These are phyloP conservation scores for Glyphotaelius pellucidus DNA, from an alignment of 2,888 invertebrate species.

Conservation along the genomic window DNA sequence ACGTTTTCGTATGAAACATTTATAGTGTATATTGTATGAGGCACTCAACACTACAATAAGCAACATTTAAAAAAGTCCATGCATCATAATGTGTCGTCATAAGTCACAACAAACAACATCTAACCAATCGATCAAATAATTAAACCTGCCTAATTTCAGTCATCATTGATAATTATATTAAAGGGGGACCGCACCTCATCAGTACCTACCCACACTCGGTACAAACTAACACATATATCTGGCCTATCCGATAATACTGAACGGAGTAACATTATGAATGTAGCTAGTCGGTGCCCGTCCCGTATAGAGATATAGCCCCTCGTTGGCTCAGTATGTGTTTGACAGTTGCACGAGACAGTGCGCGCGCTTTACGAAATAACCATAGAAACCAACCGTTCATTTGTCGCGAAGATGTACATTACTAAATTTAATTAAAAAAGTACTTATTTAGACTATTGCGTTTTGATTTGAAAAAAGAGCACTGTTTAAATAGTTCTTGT, in stretches of 20 bases:
- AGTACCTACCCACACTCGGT: neutral
- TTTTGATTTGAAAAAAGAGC: neutral
- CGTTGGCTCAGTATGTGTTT: slow-evolving; percentile 20
- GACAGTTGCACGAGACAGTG: slow-evolving; percentile 28
- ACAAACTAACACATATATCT: neutral
- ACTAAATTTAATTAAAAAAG: neutral
- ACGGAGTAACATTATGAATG: neutral
- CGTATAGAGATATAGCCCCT: neutral
- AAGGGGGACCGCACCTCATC: neutral
- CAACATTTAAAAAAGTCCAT: neutral
- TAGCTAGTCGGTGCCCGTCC: neutral
- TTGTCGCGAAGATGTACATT: neutral
- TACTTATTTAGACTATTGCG: neutral
- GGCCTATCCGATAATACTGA: neutral
- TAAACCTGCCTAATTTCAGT: neutral
- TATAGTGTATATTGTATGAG: too few relatives aligned
- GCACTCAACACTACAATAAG: neutral
- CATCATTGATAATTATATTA: neutral
- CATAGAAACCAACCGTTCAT: slow-evolving; percentile 1
- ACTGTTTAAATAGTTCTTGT: neutral
- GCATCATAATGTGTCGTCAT: neutral
- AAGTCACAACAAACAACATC: neutral
- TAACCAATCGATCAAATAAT: neutral
- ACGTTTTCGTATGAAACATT: too few relatives aligned
- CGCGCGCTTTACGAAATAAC: slow-evolving; percentile 23